These are phyloP conservation scores for Cairina moschata DNA, from an alignment of 2,113 vertebrate species.

Conservation along the genomic window DNA sequence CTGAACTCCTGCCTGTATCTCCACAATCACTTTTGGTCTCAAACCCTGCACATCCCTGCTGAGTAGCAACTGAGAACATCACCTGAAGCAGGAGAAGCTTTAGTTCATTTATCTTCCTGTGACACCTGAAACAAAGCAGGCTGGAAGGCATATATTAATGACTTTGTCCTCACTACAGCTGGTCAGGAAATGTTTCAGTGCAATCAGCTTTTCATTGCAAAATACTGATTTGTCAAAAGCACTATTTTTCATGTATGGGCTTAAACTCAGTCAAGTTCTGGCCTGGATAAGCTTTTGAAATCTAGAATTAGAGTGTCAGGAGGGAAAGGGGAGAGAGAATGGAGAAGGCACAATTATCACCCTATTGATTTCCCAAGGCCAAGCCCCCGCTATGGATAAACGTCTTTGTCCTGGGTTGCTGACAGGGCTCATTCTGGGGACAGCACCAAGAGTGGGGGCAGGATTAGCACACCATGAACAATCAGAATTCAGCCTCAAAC, in stretches of 20 bases:
- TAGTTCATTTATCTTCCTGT: conserved; percentile 13
- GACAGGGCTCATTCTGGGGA: neutral
- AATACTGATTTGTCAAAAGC: neutral
- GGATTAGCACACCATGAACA: neutral
- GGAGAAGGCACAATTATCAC: neutral
- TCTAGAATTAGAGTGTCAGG: neutral
- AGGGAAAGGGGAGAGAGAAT: neutral
- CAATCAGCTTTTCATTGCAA: neutral
- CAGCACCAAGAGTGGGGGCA: neutral
- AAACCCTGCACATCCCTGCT: neutral
- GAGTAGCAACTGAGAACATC: neutral
- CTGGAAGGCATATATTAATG: neutral
- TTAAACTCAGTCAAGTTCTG: neutral
- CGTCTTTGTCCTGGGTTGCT: neutral
- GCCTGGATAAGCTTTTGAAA: neutral
- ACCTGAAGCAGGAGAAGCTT: neutral
- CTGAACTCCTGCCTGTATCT: neutral
- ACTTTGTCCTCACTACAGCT: neutral
- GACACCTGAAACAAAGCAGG: conserved; percentile 7
- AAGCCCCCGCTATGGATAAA: neutral
- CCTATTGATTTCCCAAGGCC: neutral
- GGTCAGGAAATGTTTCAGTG: neutral
- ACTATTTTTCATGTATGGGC: neutral
- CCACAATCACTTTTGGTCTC: neutral
- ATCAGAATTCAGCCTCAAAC: neutral